Evolutionary conservation across 2,797 vertebrate species (phyloP), one percentile per base, ranked within the genome.

Genomic region (Xenentodon cancila): DNA sequence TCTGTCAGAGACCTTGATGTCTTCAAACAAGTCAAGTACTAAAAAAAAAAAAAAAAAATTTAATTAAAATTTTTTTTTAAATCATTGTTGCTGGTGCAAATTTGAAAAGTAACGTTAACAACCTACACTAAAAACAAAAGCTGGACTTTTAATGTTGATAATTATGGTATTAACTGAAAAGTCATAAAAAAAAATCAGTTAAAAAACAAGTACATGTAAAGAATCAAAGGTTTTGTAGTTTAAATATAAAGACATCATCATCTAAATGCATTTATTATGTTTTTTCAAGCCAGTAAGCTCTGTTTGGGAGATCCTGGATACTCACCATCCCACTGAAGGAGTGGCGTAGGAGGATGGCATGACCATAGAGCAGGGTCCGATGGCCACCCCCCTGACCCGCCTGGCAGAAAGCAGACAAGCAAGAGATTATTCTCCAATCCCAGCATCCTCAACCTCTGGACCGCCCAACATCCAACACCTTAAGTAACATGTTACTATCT

Each of bases 11-110:
- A 99, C 86, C 96, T 95, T 58, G 98, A 98, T 52, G 97, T 97
- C 68, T 97, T 98, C 92, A 99, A 93, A 92, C 98, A 99, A 20
- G 96, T 97, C 84, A 99, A 91, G 91, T 97, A 99, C 98, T 99
- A 89, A 47, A 78, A 82, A 69, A 47, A 15, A 25, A 77, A 56
- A 80, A 43, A 47, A 20, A 5, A 47, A 47, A 47, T n/a, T n/a
- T n/a, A n/a, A n/a, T n/a, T n/a, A n/a, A n/a, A n/a, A n/a, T n/a
- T n/a, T n/a, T n/a, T n/a, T n/a, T n/a, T n/a, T n/a, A 47, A 9
- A 21, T 13, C 4, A 77, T n/a, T 1, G 17, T 71, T n/a, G 58
- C 7, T 17, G 9, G 2, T 44, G 3, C 9, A 53, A n/a, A 63
- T 7, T 18, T 13, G 0, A 48, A 19, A 13, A 32, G 32, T 32